A percentile compares a stretch with the other conserved stretches of the same genome.
Evolutionary conservation across 2,888 invertebrate species (phyloP).

Genomic region (Brachyopa scutellaris): DNA sequence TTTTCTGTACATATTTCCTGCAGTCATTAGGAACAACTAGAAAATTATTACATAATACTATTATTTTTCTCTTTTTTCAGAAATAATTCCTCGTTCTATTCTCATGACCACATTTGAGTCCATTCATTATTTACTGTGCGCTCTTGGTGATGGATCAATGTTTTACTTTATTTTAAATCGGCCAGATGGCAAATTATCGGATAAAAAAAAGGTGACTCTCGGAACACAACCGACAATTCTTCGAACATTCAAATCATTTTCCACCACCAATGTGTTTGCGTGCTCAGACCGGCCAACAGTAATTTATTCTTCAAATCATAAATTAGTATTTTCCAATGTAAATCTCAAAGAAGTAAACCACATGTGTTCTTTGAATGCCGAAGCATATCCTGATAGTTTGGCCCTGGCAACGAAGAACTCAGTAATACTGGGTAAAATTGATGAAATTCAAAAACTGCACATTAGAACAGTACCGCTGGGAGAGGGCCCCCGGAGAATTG

Average conservation of each 20-base stretch:
- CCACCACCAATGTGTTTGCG: conserved; percentile 98
- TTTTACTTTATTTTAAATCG: conserved; percentile 95
- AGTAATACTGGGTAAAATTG: conserved; percentile 96
- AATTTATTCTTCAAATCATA: conserved; percentile 99
- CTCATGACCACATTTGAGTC: conserved; percentile 97
- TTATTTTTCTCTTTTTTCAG: conserved; percentile 82
- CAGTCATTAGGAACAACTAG: no score
- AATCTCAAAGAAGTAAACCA: conserved; percentile 97
- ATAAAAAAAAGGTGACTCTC: conserved; percentile 97
- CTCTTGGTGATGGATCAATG: conserved; percentile 98
- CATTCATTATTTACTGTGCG: conserved; percentile 93
- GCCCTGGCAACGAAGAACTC: conserved; percentile 82
- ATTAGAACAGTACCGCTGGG: conserved; percentile 97
- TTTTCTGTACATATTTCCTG: no score
- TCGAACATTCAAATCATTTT: conserved; percentile 92
- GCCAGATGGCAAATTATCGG: conserved; percentile 88
- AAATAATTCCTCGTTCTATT: conserved; percentile 98
- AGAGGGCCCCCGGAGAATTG: conserved; percentile 96
- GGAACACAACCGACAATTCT: conserved; percentile 98
- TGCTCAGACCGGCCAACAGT: conserved; percentile 99
- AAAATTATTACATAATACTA: no score
- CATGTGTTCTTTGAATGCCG: conserved; percentile 98
- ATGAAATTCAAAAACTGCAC: conserved; percentile 98
- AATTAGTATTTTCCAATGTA: conserved; percentile 98
- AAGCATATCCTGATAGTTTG: conserved; percentile 94